Evolutionary conservation across 2,888 invertebrate species (phyloP), one percentile per base, ranked within the genome.

Genomic region (Drosophila meridiana): DNA sequence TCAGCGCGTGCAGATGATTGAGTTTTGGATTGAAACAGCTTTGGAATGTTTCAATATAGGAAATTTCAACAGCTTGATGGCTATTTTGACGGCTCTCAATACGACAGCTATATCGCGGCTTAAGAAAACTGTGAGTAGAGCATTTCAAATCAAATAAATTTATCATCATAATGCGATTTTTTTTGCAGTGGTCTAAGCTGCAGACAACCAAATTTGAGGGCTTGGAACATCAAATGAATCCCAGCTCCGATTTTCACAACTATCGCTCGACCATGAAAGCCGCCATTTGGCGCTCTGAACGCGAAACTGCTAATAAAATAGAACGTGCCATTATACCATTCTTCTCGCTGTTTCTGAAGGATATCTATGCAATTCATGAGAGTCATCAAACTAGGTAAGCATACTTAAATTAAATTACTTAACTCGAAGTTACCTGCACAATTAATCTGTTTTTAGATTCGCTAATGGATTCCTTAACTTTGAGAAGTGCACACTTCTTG

Each of bases 31-130:
- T 86, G 98, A 98, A 94, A 97, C 98, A 1, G 99, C 98, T 2
- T 95, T 98, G 72, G 98, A 99, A 92, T 99, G 99, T 92, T 98
- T 98, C 93, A 98, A 99, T 93, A 97, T 98, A 83, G 98, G 99
- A 59, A 99, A 99, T 93, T 99, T 99, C 93, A 99, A 99, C 93
- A 99, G 99, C 40, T 94, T 99, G 50, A 99, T 99, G 98, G 98
- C 98, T 9, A 98, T 99, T 88, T 97, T 98, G 84, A 97, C 98
- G 67, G 99, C 98, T 3, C 94, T 99, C 75, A 98, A 98, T 92
- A 96, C 98, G 96, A 96, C 96, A 14, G 97, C 98, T 11, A 96
- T 99, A 79, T 95, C 97, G n/a, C 95, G 99, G 91, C 95, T 99
- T 73, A 98, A 98, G 94, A 98, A 98, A 94, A 99, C 98, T 87